Conservation (phyloP, 2,797 vertebrate species). For the Lepilemur septentrionalis region DNA sequence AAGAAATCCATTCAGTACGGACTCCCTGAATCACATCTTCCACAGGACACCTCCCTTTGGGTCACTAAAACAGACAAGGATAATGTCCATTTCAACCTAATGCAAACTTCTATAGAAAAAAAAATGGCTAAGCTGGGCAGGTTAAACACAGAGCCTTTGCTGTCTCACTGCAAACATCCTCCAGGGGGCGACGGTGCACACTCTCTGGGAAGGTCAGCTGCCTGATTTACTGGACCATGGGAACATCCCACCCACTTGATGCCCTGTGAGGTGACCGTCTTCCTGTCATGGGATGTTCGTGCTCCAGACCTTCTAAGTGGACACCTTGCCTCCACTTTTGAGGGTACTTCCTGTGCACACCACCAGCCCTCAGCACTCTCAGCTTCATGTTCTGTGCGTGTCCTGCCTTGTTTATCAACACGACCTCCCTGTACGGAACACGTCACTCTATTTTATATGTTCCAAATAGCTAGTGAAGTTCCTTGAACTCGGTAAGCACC, state of each 20-base stretch:
- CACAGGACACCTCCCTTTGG: background rate
- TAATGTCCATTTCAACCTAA: background rate
- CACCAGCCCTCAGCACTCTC: rapidly evolving
- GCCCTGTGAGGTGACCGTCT: background rate
- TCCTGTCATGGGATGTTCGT: rapidly evolving
- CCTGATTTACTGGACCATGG: background rate
- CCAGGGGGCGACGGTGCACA: background rate
- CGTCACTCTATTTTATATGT: background rate
- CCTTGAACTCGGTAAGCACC: background rate
- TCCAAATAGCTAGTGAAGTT: background rate
- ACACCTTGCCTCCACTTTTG: background rate
- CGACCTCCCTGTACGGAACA: rapidly evolving
- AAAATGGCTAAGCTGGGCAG: background rate
- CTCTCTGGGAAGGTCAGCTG: background rate
- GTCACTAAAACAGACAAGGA: too few species aligned
- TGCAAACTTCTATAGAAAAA: background rate
- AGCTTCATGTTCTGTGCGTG: rapidly evolving
- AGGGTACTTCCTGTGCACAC: background rate
- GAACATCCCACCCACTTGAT: background rate
- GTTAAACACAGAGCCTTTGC: background rate
- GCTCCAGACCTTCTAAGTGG: background rate
- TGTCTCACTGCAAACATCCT: background rate
- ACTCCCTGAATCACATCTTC: background rate
- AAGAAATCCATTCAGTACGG: background rate
- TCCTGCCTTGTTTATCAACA: rapidly evolving